Evolutionary conservation across 1,140 invertebrate genomes (phyloP).

Genomic region (Galleria mellonella): DNA sequence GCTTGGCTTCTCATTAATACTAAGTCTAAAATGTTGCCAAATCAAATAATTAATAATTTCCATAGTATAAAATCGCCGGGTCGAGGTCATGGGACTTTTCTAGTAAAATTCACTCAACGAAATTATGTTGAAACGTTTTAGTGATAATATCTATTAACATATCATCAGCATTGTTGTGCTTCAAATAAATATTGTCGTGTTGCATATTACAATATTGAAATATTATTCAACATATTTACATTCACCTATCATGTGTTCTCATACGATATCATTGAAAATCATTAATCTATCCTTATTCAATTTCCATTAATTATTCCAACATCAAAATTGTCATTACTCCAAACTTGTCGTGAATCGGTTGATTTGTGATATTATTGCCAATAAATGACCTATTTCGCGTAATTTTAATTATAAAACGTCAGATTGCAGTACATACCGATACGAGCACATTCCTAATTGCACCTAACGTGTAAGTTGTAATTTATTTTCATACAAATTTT

Average conservation of each 20-base stretch:
- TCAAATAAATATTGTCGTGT: conserved; percentile 44
- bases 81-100: not conserved
- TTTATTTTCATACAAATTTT: conserved; percentile 47
- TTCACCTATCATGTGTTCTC: too few relatives aligned
- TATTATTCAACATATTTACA: conserved; percentile 36
- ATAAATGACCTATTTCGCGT: conserved; percentile 26
- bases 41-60: not conserved
- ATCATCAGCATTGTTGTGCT: conserved; percentile 65
- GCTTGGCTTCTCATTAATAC: not conserved
- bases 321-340: conserved; percentile 3
- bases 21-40: not conserved
- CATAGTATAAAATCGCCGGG: not conserved
- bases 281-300: not conserved
- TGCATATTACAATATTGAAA: conserved; percentile 25
- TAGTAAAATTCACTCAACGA: not conserved
- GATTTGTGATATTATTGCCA: conserved; percentile 55
- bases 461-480: conserved; percentile 36
- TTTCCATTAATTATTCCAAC: not conserved
- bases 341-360: conserved; percentile 5
- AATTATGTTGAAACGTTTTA: conserved; percentile 17
- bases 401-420: conserved; percentile 3
- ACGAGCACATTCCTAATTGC: conserved; percentile 43
- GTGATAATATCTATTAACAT: conserved; percentile 48
- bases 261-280: not conserved
- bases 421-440: conserved; percentile 15